phyloP scores from a whole-genome alignment of 2,888 invertebrate genomes.

The Phania funesta region DNA sequence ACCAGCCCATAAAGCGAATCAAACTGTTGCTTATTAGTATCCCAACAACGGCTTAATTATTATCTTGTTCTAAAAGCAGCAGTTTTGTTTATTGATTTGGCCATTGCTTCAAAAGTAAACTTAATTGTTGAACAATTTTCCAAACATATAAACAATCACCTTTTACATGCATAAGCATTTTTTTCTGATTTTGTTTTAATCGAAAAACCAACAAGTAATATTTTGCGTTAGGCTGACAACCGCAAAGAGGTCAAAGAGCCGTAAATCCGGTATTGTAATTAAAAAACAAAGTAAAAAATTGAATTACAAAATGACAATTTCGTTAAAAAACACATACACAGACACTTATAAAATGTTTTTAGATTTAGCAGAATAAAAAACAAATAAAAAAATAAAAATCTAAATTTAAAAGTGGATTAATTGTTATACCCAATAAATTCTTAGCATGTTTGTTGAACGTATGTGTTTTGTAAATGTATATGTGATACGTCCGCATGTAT shows the following conservation, averaged over 20 bases:
- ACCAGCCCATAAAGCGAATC: too few species aligned
- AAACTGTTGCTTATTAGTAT: too few species aligned
- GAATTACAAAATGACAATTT: slow-evolving; percentile 45
- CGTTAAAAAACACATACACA: neutral
- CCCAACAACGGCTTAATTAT: too few species aligned
- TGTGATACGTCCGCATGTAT: neutral
- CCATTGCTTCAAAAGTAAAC: too few species aligned
- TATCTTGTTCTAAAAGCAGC: too few species aligned
- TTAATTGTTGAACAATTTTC: neutral
- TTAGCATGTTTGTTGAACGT: too few species aligned
- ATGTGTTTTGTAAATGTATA: neutral
- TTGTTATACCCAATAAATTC: slow-evolving; percentile 33
- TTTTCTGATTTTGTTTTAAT: neutral
- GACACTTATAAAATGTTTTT: slow-evolving; percentile 14
- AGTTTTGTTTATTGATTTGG: too few species aligned
- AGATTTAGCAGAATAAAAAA: slow-evolving; percentile 10
- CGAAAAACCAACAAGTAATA: slow-evolving; percentile 8
- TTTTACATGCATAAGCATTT: neutral
- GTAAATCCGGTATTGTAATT: slow-evolving; percentile 70
- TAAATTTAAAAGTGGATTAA: slow-evolving; percentile 45
- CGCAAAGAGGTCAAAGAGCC: slow-evolving; percentile 69
- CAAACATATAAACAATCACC: neutral
- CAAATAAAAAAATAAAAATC: neutral
- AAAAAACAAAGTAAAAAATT: slow-evolving; percentile 35
- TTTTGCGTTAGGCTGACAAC: slow-evolving; percentile 63